These are phyloP conservation scores for Diarsia brunnea DNA, from an alignment of 2,888 invertebrate genomes.

Conservation along the genomic window DNA sequence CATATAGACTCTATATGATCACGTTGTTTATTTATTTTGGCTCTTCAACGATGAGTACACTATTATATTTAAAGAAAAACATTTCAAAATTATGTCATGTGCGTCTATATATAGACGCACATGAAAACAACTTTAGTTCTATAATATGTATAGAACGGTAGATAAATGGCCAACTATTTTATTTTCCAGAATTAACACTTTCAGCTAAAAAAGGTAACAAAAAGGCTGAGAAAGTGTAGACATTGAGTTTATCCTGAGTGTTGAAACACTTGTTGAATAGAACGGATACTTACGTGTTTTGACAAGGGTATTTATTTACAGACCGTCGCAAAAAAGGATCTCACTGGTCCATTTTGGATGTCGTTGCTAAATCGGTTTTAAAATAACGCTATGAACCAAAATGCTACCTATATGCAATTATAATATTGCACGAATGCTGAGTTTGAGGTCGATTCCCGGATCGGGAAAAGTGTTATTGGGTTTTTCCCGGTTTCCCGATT, in stretches of 20 bases:
- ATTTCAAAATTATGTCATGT: too few species aligned
- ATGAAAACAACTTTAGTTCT: background rate
- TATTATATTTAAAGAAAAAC: too few species aligned
- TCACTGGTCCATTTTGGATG: background rate
- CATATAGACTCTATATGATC: too few species aligned
- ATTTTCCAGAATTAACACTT: background rate
- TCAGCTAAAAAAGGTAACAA: background rate
- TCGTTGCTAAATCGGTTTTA: background rate
- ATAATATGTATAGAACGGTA: background rate
- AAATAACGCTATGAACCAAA: too few species aligned
- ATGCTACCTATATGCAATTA: too few species aligned
- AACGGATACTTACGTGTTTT: background rate
- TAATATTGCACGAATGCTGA: too few species aligned
- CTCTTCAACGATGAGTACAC: too few species aligned
- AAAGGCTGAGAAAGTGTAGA: background rate
- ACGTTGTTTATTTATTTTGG: too few species aligned
- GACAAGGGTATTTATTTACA: background rate
- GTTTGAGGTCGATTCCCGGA: too few species aligned
- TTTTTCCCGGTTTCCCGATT: too few species aligned
- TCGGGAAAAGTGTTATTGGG: too few species aligned
- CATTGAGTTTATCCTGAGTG: background rate
- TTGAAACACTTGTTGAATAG: background rate
- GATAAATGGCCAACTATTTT: background rate
- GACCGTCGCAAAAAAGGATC: background rate
- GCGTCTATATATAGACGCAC: too few species aligned